These are phyloP conservation scores for Saccopteryx bilineata DNA, from an alignment of 2,113 vertebrate genomes.

Conservation along the genomic window DNA sequence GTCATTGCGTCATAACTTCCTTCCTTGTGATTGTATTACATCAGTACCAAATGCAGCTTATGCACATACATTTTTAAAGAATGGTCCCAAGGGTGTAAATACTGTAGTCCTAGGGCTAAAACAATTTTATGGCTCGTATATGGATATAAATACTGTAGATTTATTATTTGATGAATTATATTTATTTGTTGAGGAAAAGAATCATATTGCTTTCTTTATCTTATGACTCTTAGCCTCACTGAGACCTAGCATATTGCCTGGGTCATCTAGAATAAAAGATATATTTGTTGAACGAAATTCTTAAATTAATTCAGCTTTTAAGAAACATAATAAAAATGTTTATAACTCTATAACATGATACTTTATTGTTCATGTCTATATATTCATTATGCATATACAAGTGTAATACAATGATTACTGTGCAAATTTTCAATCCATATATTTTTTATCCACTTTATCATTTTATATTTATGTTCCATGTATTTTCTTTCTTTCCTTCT, in stretches of 20 bases:
- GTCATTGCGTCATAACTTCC: not conserved
- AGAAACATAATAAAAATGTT: not conserved
- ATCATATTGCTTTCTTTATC: not conserved
- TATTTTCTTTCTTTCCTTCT: not conserved
- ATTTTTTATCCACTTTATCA: not conserved
- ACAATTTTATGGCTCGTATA: too few species aligned
- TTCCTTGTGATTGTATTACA: not conserved
- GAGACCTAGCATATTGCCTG: not conserved
- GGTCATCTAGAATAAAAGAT: not conserved
- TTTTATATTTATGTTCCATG: not conserved
- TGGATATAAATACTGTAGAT: not conserved
- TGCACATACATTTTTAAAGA: not conserved
- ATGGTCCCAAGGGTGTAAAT: not conserved
- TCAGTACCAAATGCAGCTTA: not conserved
- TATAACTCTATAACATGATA: not conserved
- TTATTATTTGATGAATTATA: not conserved
- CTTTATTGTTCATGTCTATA: not conserved
- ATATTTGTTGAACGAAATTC: not conserved
- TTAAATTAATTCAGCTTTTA: slow-evolving; percentile 9
- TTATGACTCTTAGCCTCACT: not conserved
- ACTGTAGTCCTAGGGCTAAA: not conserved
- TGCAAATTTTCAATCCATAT: not conserved
- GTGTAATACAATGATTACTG: not conserved
- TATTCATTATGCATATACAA: not conserved
- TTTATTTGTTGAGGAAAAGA: not conserved